A percentile compares a stretch with the other conserved stretches of the same genome.
These are phyloP conservation scores for Rhopalosiphum padi DNA, from an alignment of 1,140 invertebrate genomes.

Conservation along the genomic window DNA sequence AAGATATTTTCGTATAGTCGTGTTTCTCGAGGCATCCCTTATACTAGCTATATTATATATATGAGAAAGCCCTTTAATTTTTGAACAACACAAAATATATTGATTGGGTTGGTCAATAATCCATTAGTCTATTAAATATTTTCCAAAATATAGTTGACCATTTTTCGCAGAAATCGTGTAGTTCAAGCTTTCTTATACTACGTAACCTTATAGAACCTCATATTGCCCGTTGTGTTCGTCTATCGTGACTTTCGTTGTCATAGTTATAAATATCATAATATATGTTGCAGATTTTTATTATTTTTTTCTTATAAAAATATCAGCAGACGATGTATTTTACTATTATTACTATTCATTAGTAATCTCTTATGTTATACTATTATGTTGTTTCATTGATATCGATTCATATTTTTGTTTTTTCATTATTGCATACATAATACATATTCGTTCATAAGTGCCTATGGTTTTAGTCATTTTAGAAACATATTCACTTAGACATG, in stretches of 20 bases:
- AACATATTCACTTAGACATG: not conserved
- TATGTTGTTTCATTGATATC: not conserved
- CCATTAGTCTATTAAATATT: not conserved
- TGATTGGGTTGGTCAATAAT: not conserved
- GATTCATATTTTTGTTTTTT: not conserved
- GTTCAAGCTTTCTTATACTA: not conserved
- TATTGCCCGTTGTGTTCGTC: not conserved
- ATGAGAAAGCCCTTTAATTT: too few species aligned
- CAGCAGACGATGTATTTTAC: not conserved
- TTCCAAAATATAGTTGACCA: not conserved
- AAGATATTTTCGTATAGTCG: not conserved
- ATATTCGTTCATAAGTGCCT: not conserved
- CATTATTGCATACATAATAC: too few species aligned
- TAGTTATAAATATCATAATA: not conserved
- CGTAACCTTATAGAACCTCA: not conserved
- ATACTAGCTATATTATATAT: too few species aligned
- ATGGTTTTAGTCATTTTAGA: not conserved
- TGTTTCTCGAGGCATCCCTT: not conserved
- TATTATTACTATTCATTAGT: not conserved
- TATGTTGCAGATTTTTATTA: not conserved
- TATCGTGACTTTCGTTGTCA: not conserved
- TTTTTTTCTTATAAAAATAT: not conserved
- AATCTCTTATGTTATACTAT: not conserved
- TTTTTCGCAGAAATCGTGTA: not conserved
- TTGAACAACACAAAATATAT: not conserved